A percentile compares a stretch with the other conserved stretches of the same genome.
phyloP scores from a whole-genome alignment of 2,113 vertebrate species.

The Taxidea taxus region DNA sequence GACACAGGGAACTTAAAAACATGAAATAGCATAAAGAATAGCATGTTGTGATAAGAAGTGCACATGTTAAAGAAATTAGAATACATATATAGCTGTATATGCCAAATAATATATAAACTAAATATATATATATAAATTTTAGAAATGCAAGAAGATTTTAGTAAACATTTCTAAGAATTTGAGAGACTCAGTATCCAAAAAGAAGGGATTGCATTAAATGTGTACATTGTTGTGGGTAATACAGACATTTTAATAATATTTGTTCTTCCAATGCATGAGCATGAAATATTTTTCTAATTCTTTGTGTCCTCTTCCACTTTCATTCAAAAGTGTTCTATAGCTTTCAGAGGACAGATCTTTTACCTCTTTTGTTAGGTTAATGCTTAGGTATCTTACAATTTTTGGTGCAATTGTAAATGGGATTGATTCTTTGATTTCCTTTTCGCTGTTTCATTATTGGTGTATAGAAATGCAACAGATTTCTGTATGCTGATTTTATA shows the following conservation, averaged over 20 bases:
- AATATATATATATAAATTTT: background rate
- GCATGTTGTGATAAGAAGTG: background rate
- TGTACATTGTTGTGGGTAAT: background rate
- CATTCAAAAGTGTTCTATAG: background rate
- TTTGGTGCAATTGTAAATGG: background rate
- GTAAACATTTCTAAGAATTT: background rate
- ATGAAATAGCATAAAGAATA: background rate
- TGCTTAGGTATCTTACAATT: background rate
- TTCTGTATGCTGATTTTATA: background rate
- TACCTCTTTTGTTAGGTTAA: background rate
- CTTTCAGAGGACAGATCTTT: background rate
- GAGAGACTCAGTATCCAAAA: background rate
- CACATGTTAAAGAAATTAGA: background rate
- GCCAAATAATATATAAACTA: background rate
- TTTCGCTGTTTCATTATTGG: background rate
- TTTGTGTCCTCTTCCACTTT: background rate
- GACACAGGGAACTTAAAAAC: background rate
- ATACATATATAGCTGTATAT: background rate
- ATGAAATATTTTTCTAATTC: background rate
- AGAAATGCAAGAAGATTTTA: background rate
- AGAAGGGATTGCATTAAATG: background rate
- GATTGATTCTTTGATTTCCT: background rate
- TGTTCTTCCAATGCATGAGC: background rate
- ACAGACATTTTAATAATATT: background rate
- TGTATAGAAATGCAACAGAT: background rate